Base-by-base conservation (phyloP, 2,888 invertebrate species). In the Osmoderma eremita region DNA sequence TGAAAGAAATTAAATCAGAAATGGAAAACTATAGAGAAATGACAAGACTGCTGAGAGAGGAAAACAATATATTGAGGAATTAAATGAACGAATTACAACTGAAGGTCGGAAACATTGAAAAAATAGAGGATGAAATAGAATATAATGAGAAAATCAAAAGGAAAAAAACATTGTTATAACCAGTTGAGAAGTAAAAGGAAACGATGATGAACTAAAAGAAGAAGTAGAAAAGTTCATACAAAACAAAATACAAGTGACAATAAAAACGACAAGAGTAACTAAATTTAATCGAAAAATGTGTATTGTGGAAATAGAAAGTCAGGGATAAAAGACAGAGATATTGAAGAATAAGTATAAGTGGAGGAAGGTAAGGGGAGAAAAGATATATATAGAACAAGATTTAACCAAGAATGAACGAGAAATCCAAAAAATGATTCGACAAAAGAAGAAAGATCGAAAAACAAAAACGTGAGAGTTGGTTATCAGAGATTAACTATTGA, bases 141-240 rank as follows among this genome's bases (percentile, higher is more conserved):
- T 24, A 24, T 24, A 24, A 24, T 24, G 24, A 53, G 22, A 53
- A 53, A 15, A 12, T 18, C 10, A 53, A 30, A 53, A 22, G 30
- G n/a, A 48, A 20, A 48, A 48, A 8, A 48, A 48, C n/a, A 48
- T 48, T n/a, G 48, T 48, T 12, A 6, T 48, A 48, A 48, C 6
- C 0, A n/a, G 48, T 17, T 3, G 8, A n/a, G 10, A 48, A 48
- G n/a, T 20, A 10, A 20, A 8, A 18, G 20, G 17, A 6, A 48
- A 48, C 1, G 48, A 48, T 12, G 20, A 10, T 10, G 48, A 48
- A 10, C 10, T n/a, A 15, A 53, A 20, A 18, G 30, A 22, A 17
- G 53, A 53, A 30, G 15, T 53, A 24, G 53, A 53, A 53, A 30
- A 18, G 15, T 53, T 53, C 22, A 8, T 53, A n/a, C 17, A 10